A percentile compares a stretch with the other conserved stretches of the same genome.
Evolutionary conservation across 2,888 invertebrate genomes (phyloP).

Genomic region (Dryobotodes eremita): DNA sequence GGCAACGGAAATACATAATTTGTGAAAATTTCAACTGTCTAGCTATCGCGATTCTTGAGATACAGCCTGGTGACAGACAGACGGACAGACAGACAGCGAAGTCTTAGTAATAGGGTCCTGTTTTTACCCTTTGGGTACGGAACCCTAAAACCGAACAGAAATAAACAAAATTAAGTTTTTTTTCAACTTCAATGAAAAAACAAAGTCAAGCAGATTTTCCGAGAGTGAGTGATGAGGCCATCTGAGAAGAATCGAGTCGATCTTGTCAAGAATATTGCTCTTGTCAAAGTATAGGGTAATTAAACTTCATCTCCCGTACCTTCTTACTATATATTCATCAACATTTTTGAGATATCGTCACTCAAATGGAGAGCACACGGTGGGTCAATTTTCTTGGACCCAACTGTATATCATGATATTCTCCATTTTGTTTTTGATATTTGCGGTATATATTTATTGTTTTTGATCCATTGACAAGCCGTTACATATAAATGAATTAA

Average conservation of each 20-base stretch:
- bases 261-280: not conserved
- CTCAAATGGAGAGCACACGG: not conserved
- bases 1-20: too few species aligned
- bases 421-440: conserved; percentile 43
- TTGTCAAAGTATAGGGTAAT: not conserved
- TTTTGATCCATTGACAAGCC: conserved; percentile 32
- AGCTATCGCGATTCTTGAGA: too few species aligned
- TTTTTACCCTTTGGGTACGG: too few species aligned
- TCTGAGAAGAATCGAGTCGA: not conserved
- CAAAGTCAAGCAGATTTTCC: not conserved
- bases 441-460: conserved; percentile 45
- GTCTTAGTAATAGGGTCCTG: too few species aligned
- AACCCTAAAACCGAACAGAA: too few species aligned
- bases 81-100: too few species aligned
- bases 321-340: not conserved
- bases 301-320: not conserved
- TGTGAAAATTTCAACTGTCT: too few species aligned
- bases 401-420: conserved; percentile 9
- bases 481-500: conserved; percentile 18
- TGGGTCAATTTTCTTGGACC: not conserved
- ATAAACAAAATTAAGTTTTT: not conserved
- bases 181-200: not conserved
- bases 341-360: not conserved
- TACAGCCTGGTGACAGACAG: too few species aligned
- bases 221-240: not conserved